Conservation (phyloP, 2,797 vertebrate genomes). For the Myotis pilosus region DNA sequence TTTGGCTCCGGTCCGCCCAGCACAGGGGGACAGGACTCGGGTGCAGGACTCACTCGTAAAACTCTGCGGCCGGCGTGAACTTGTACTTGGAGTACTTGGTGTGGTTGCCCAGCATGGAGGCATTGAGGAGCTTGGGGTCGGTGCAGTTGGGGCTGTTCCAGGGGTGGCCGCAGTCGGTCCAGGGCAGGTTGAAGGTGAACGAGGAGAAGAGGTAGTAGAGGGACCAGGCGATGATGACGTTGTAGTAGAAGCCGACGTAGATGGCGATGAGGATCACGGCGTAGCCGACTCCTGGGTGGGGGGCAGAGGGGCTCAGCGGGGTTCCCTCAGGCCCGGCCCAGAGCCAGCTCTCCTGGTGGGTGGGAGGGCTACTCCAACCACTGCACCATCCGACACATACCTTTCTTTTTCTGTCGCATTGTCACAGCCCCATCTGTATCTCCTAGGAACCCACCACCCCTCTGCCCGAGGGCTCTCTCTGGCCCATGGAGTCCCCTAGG, state of each 20-base stretch:
- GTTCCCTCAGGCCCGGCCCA: background rate
- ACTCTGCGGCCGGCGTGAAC: conserved; percentile 95
- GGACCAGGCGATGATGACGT: conserved; percentile 99
- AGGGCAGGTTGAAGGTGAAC: conserved; percentile 93
- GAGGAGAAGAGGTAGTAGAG: conserved; percentile 97
- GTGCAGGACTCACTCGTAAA: conserved; percentile 93
- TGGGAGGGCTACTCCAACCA: background rate
- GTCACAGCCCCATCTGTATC: background rate
- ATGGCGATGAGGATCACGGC: conserved; percentile 98
- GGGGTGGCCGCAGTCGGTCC: conserved; percentile 91
- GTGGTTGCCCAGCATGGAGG: conserved; percentile 87
- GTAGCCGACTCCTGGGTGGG: conserved; percentile 93
- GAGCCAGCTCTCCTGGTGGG: background rate
- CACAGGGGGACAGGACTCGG: background rate
- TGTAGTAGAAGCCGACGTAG: conserved; percentile 99
- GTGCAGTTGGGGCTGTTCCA: conserved; percentile 97
- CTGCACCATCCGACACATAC: accelerated
- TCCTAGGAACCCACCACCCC: background rate
- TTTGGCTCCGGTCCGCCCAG: background rate
- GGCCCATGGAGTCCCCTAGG: background rate
- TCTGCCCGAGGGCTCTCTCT: background rate
- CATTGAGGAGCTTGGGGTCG: conserved; percentile 88
- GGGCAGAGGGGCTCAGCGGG: conserved; percentile 62
- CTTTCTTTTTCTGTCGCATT: background rate
- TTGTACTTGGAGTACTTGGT: conserved; percentile 95